These are phyloP conservation scores for Gari tellinella DNA, from an alignment of 2,888 invertebrate genomes.

Conservation along the genomic window DNA sequence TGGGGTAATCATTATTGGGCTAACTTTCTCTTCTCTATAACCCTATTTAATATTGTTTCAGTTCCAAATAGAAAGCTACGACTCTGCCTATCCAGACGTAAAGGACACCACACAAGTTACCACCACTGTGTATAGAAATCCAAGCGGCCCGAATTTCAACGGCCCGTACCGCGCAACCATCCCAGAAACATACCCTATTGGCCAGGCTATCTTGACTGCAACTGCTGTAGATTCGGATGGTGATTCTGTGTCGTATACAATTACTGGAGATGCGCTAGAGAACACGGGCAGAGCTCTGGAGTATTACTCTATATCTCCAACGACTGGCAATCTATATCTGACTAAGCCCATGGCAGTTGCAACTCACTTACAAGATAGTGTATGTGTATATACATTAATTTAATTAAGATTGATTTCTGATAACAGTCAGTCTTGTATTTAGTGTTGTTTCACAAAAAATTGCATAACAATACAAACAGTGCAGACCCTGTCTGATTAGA, in stretches of 20 bases:
- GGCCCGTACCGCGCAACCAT: conserved; percentile 64
- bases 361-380: conserved; percentile 57
- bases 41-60: no score
- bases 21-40: no score
- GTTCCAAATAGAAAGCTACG: conserved; percentile 62
- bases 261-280: conserved; percentile 67
- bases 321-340: conserved; percentile 67
- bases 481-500: no score
- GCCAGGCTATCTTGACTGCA: conserved; percentile 67
- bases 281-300: conserved; percentile 54
- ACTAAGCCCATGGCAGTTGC: conserved; percentile 71
- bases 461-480: no score
- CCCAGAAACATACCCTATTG: conserved; percentile 69
- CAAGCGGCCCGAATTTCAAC: conserved; percentile 68
- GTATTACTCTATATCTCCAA: conserved; percentile 70
- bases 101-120: conserved; percentile 53
- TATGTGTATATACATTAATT: no score
- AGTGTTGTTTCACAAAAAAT: no score
- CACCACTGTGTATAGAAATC: conserved; percentile 68
- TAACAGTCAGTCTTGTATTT: no score
- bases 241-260: conserved; percentile 70
- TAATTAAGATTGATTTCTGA: no score
- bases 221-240: conserved; percentile 67
- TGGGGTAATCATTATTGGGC: no score
- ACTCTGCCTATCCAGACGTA: conserved; percentile 66